Base-by-base conservation (phyloP, 2,113 vertebrate species). In the Lethenteron reissneri region DNA sequence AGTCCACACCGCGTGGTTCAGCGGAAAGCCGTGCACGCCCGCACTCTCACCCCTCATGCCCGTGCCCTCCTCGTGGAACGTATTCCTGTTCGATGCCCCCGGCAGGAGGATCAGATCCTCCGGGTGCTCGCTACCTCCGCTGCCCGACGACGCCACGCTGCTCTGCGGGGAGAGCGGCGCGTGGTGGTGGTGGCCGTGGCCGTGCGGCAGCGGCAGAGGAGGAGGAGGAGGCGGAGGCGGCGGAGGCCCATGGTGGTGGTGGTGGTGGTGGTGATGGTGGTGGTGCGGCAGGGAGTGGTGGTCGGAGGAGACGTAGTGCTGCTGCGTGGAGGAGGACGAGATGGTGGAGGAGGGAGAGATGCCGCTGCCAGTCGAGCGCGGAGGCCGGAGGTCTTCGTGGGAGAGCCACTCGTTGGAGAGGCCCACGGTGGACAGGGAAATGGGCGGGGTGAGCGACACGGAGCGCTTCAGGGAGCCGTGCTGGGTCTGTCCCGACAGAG, bases 101-200 rank as follows among this genome's bases (percentile, higher is more conserved):
- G 64, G 64, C n/a, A 68, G n/a, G 11, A 21, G 21, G 64, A 68
- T 68, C n/a, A 68, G 11, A 17, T 95, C 90, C 77, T 95, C 90
- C 1, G 89, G 90, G 81, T 90, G 89, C 77, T 95, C 90, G 17
- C 90, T 95, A 70, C 72, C 72, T 9, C 72, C 72, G 56, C 72
- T 73, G 77, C 90, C 90, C 4, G 90, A 95, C 25, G 90, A 95
- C 19, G 90, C 88, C 70, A 92, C 86, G 56, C 90, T 95, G 82
- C 89, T 90, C 81, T 95, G 89, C 7, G 90, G 90, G 1, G 90
- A 95, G 70, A 95, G 85, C 56, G 90, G 89, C 2, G 89, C 90
- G 3, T 90, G 90, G 75, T 94, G 88, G n/a, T 85, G 77, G 11
- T 84, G 78, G 64, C 82, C 72, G 11, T 84, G 78, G 64, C 82